Base-by-base conservation (phyloP, 2,113 vertebrate species). In the Saccopteryx leptura region DNA sequence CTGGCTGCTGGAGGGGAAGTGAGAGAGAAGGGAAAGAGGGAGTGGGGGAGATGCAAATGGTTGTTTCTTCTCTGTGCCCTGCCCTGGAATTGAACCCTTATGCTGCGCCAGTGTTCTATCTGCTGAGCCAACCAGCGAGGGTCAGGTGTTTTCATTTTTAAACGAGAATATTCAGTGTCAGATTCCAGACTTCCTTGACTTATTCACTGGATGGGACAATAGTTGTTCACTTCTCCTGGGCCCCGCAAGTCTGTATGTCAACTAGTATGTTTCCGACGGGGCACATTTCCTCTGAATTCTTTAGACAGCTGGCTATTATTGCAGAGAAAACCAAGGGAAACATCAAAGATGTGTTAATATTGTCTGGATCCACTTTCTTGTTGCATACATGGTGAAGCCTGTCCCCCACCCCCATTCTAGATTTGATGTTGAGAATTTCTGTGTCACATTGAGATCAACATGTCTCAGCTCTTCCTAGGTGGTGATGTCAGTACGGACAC, bases 361-460 rank as follows among this genome's bases (percentile, higher is more conserved):
- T 56, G 8, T 71, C 33, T 63, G 48, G 26, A 18, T 12, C 28
- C 6, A 56, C 0, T 79, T 28, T 60, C 12, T 15, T 28, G 10
- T 63, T 23, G 2, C 1, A 23, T 46, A 5, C 7, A 9, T 65
- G 23, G 13, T 69, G 56, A 75, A 56, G 18, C 3, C n/a, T 39
- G 7, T 2, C 1, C 23, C 2, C 24, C 26, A 4, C 46, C 10
- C 9, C 1, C n/a, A 9, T 10, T 33, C 46, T 81, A 50, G 31
- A 75, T 17, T 61, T 39, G 54, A 82, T 60, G 26, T 54, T 87
- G 24, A 50, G 72, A 15, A 63, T 68, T 58, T 85, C 23, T 72
- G 0, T 75, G n/a, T 50, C 39, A 56, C 1, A 19, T 63, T 76
- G 24, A 56, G 26, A 61, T 63, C 1, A 65, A 17, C 26, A 33